These are phyloP conservation scores for Sus cebifrons DNA, from an alignment of 2,797 vertebrate genomes.

Conservation along the genomic window DNA sequence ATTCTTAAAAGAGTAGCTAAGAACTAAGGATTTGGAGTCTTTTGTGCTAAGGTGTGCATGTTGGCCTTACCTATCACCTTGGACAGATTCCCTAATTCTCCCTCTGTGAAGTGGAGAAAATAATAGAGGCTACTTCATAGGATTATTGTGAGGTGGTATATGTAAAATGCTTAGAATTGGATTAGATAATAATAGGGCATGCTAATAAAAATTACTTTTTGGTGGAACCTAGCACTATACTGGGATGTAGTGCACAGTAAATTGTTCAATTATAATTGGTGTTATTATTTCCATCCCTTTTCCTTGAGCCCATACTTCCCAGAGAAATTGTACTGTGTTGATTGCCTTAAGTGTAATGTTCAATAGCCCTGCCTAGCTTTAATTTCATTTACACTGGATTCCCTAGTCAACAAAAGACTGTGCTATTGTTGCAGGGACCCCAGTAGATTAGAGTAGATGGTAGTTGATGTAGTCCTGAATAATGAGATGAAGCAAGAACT, in stretches of 20 bases:
- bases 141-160: background rate
- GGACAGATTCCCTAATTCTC: conserved; percentile 29
- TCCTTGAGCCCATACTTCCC: conserved; percentile 17
- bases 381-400: conserved; percentile 6
- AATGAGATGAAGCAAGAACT: background rate
- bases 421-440: background rate
- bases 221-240: background rate
- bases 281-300: background rate
- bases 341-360: conserved; percentile 7
- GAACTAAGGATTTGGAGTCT: conserved; percentile 16
- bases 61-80: background rate
- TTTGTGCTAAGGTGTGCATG: background rate
- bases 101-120: background rate
- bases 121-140: background rate
- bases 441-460: background rate
- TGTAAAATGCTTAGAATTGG: background rate
- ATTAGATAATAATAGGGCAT: conserved; percentile 27
- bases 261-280: background rate
- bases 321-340: background rate
- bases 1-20: background rate
- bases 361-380: background rate
- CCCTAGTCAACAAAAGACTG: background rate
- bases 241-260: background rate
- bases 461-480: background rate
- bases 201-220: conserved; percentile 36